phyloP scores from a whole-genome alignment of 30 jellyfish, hydroid and myxozoan genomes.

The Chironex yamaguchii region DNA sequence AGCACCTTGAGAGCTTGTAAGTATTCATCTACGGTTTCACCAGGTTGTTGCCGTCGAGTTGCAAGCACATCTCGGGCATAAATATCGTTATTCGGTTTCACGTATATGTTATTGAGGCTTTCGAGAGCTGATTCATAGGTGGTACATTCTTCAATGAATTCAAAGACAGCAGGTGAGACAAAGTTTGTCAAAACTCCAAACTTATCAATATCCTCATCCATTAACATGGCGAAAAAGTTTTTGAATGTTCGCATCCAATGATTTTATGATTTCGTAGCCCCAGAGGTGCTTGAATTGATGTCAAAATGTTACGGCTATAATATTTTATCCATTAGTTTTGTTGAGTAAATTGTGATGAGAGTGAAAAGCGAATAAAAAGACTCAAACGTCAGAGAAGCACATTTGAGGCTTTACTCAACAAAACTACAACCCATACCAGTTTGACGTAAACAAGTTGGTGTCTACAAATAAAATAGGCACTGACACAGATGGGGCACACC shows the following conservation, averaged over 20 bases:
- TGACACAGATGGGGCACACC: no score
- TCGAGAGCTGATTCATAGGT: slow-evolving; percentile 41
- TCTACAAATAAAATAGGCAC: no score
- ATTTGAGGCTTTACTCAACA: no score
- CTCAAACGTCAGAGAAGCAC: no score
- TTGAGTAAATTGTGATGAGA: no score
- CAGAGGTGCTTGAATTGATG: slow-evolving; percentile 7
- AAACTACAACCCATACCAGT: no score
- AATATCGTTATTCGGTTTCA: slow-evolving; percentile 35
- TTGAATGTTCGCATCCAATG: slow-evolving; percentile 37
- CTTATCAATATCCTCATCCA: slow-evolving; percentile 3
- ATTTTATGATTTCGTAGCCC: slow-evolving; percentile 11
- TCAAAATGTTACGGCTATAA: slow-evolving; percentile 4
- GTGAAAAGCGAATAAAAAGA: no score
- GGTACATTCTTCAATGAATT: slow-evolving; percentile 31
- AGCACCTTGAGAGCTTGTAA: slow-evolving; percentile 45
- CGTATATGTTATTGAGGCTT: slow-evolving; percentile 3
- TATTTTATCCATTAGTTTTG: slow-evolving; percentile 19
- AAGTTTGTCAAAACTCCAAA: slow-evolving; percentile 11
- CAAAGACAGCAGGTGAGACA: slow-evolving; percentile 9
- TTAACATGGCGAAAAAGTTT: background rate
- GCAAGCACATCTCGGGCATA: slow-evolving; percentile 33
- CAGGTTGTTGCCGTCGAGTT: slow-evolving; percentile 51
- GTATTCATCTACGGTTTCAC: slow-evolving; percentile 58
- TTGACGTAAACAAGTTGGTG: no score